Conservation (phyloP, 2,888 invertebrate species). For the Cantharis rustica region DNA sequence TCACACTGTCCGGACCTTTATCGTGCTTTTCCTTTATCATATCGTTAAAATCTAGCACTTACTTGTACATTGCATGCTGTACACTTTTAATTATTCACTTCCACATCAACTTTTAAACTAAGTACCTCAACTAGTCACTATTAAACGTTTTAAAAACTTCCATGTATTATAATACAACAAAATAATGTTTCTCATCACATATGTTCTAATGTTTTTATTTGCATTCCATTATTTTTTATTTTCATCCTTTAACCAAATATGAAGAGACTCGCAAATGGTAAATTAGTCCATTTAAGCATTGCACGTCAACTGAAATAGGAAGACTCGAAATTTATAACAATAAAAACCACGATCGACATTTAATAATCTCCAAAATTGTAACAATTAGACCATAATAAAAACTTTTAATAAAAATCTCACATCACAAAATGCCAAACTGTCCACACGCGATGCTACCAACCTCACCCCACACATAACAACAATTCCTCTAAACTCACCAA, state of each 20-base stretch:
- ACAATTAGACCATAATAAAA: slow-evolving; percentile 54
- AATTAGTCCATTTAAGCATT: slow-evolving; percentile 47
- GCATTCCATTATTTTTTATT: slow-evolving; percentile 58
- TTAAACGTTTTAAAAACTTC: slow-evolving; percentile 42
- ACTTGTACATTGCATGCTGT: slow-evolving; percentile 51
- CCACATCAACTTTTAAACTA: slow-evolving; percentile 25
- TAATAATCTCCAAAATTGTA: slow-evolving; percentile 49
- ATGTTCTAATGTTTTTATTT: slow-evolving; percentile 59
- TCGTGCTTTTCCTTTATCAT: slow-evolving; percentile 59
- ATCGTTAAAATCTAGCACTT: slow-evolving; percentile 48
- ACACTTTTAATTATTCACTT: slow-evolving; percentile 34
- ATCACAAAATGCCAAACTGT: slow-evolving; percentile 60
- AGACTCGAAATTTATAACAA: slow-evolving; percentile 43
- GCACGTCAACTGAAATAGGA: slow-evolving; percentile 45
- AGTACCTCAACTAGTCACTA: slow-evolving; percentile 43
- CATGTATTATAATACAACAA: slow-evolving; percentile 48
- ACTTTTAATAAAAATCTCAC: slow-evolving; percentile 56
- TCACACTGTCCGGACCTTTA: slow-evolving; percentile 55
- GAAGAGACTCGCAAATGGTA: slow-evolving; percentile 51
- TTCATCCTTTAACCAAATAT: slow-evolving; percentile 57
- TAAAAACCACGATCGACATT: slow-evolving; percentile 47
- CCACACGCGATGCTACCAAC: slow-evolving; percentile 57
- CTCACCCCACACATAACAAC: background rate
- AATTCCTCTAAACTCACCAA: background rate
- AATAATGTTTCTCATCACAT: slow-evolving; percentile 56